Percentiles rank a stretch among this genome's conserved stretches.
phyloP scores from a whole-genome alignment of 2,888 invertebrate genomes.

The Calameuta idolon region DNA sequence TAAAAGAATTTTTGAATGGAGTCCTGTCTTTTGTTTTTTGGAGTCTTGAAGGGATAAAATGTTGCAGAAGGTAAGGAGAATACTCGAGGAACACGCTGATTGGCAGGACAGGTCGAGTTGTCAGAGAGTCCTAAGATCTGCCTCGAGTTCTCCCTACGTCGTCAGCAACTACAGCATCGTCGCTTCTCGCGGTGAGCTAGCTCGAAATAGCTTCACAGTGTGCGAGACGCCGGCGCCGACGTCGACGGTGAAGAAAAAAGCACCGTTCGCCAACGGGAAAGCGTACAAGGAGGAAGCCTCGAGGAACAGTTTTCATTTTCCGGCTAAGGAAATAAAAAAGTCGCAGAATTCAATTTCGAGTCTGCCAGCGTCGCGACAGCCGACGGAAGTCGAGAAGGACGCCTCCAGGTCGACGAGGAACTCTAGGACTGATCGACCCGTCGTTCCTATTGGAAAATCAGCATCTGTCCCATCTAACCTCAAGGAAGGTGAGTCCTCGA shows the following conservation, averaged over 20 bases:
- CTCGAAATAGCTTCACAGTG: constrained; percentile 48
- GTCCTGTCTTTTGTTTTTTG: no score
- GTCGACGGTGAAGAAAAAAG: constrained; percentile 27
- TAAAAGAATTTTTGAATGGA: not conserved
- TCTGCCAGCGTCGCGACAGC: not conserved
- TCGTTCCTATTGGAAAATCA: constrained; percentile 36
- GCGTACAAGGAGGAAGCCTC: constrained; percentile 22
- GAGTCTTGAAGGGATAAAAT: not conserved
- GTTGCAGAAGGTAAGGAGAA: constrained; percentile 42
- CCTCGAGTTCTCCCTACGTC: constrained; percentile 24
- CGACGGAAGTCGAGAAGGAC: not conserved
- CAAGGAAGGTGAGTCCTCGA: constrained; percentile 43
- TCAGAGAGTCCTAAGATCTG: constrained; percentile 2
- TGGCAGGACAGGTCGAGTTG: constrained; percentile 31
- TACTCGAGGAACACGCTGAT: constrained; percentile 39
- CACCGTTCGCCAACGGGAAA: constrained; percentile 26
- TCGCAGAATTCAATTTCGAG: not conserved
- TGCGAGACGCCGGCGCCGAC: constrained; percentile 43
- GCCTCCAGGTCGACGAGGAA: constrained; percentile 1
- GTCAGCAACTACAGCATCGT: constrained; percentile 51
- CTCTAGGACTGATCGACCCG: not conserved
- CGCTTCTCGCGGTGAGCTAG: constrained; percentile 52
- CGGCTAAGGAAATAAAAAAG: not conserved
- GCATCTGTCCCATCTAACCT: constrained; percentile 50
- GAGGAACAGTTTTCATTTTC: not conserved